phyloP scores from a whole-genome alignment of 2,797 vertebrate species.

The Phoxinus dragarum region DNA sequence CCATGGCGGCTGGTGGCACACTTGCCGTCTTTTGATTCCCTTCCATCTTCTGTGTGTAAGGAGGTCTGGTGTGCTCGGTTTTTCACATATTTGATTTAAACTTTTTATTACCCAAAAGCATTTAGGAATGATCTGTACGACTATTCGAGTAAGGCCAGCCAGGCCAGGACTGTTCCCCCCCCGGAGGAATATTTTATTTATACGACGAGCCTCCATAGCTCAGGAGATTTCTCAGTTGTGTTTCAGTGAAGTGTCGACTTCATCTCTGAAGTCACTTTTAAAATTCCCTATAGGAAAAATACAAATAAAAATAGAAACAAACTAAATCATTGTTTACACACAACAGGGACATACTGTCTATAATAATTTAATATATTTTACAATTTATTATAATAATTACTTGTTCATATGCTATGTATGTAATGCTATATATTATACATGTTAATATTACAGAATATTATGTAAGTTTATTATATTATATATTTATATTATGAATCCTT shows the following conservation, averaged over 20 bases:
- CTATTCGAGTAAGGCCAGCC: not conserved
- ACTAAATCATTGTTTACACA: not conserved
- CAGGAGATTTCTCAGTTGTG: not conserved
- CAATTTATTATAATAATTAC: not conserved
- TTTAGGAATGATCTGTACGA: not conserved
- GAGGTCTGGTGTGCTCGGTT: conserved; percentile 45
- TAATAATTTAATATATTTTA: not conserved
- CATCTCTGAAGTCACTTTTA: not conserved
- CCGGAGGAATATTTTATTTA: not conserved
- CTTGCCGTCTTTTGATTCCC: conserved; percentile 48
- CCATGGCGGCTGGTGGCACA: conserved; percentile 65
- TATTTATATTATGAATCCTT: too few relatives aligned
- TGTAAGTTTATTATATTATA: not conserved
- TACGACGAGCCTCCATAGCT: not conserved
- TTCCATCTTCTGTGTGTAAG: conserved; percentile 38
- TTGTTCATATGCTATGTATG: not conserved
- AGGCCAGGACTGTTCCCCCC: not conserved
- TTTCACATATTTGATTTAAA: conserved; percentile 9
- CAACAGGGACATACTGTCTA: not conserved
- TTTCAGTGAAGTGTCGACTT: not conserved
- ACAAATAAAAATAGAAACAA: not conserved
- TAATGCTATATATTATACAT: not conserved
- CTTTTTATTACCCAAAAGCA: not conserved
- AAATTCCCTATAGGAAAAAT: not conserved
- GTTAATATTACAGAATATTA: not conserved